Evolutionary conservation across 2,797 vertebrate species (phyloP).

Genomic region (Poeciliopsis infans): DNA sequence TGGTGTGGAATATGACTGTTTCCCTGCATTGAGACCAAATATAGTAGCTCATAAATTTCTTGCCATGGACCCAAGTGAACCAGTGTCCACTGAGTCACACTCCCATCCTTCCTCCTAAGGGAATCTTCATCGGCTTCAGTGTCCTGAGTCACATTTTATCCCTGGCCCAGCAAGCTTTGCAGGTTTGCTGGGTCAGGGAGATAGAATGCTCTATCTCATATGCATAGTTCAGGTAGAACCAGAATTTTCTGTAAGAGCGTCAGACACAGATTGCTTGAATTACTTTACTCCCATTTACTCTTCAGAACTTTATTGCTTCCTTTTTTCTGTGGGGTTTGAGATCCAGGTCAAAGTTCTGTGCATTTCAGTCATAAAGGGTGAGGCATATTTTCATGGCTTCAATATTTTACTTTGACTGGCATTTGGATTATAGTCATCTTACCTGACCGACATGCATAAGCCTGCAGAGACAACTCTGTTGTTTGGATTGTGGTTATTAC

Average conservation of each 20-base stretch:
- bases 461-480: constrained; percentile 14
- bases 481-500: constrained; percentile 9
- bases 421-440: constrained; percentile 21
- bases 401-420: constrained; percentile 21
- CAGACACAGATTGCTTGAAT: constrained; percentile 15
- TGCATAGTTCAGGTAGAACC: constrained; percentile 39
- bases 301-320: background rate
- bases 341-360: background rate
- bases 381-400: constrained; percentile 33
- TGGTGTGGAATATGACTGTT: constrained; percentile 42
- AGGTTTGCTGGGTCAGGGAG: constrained; percentile 1
- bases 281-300: constrained; percentile 8
- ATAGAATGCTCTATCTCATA: constrained; percentile 4
- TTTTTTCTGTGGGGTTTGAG: background rate
- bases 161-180: constrained; percentile 51
- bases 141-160: constrained; percentile 70
- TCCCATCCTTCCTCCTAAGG: constrained; percentile 32
- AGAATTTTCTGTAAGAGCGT: background rate
- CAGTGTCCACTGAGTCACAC: constrained; percentile 48
- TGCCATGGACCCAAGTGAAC: constrained; percentile 62
- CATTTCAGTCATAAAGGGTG: constrained; percentile 15
- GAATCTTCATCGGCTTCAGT: constrained; percentile 61
- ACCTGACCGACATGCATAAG: constrained; percentile 41
- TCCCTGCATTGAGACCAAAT: constrained; percentile 43
- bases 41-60: constrained; percentile 68